These are phyloP conservation scores for Diplodus puntazzo DNA, from an alignment of 2,797 vertebrate genomes.

Conservation along the genomic window DNA sequence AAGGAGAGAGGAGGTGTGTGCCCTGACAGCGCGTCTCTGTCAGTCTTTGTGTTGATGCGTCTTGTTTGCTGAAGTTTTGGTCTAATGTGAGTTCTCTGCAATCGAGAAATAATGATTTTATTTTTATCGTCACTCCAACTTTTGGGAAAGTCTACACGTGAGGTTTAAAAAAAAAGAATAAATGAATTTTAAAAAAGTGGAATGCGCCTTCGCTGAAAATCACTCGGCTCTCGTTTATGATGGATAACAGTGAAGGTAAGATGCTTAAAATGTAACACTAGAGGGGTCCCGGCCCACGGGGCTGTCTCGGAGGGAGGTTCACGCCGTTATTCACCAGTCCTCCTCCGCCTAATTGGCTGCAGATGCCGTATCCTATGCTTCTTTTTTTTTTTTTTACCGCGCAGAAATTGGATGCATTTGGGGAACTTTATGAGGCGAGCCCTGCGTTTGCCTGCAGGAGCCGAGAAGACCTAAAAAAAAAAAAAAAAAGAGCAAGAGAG, in stretches of 20 bases:
- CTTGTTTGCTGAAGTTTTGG: background rate
- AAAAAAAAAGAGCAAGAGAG: background rate
- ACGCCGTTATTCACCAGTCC: slow-evolving; percentile 85
- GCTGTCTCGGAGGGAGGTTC: slow-evolving; percentile 84
- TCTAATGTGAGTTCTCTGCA: background rate
- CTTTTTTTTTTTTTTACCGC: slow-evolving; percentile 71
- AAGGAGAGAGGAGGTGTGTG: background rate
- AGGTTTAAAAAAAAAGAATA: background rate
- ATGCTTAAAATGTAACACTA: slow-evolving; percentile 88
- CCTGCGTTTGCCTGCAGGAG: slow-evolving; percentile 74
- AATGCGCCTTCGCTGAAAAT: slow-evolving; percentile 58
- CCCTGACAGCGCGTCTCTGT: background rate
- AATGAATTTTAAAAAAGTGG: background rate
- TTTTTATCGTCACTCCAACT: slow-evolving; percentile 11
- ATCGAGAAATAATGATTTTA: background rate
- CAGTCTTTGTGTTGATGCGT: background rate
- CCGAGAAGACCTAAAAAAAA: slow-evolving; percentile 33
- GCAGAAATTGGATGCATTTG: slow-evolving; percentile 86
- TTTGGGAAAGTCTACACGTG: background rate
- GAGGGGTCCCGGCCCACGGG: slow-evolving; percentile 84
- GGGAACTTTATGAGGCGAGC: slow-evolving; percentile 84
- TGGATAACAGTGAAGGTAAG: slow-evolving; percentile 83
- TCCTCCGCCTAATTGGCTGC: slow-evolving; percentile 86
- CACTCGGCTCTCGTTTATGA: slow-evolving; percentile 74
- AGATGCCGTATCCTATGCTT: slow-evolving; percentile 85